phyloP scores from a whole-genome alignment of 2,888 invertebrate genomes.

The Rhingia rostrata region DNA sequence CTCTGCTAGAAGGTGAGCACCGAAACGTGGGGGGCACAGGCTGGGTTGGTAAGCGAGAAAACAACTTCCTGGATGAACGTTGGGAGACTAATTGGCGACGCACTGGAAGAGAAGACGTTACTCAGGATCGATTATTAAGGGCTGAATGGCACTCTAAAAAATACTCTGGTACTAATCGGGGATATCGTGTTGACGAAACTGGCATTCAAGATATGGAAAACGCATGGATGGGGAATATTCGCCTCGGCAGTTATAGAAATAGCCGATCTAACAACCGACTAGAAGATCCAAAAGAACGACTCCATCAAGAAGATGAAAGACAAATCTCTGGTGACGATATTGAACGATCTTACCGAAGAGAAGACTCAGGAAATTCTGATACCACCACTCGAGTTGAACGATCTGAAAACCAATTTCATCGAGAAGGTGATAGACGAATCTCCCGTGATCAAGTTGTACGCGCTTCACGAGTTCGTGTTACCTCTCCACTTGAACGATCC shows the following conservation, averaged over 20 bases:
- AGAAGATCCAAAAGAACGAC: not conserved
- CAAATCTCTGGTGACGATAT: not conserved
- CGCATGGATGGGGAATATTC: not conserved
- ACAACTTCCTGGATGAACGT: slow-evolving; percentile 27
- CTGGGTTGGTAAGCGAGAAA: not conserved
- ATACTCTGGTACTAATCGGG: not conserved
- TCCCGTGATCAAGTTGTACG: slow-evolving; percentile 14
- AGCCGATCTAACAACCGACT: not conserved
- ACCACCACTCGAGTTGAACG: not conserved
- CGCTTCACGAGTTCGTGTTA: not conserved
- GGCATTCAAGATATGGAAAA: slow-evolving; percentile 9
- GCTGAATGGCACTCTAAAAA: slow-evolving; percentile 66
- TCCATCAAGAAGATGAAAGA: not conserved
- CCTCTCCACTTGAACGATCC: not conserved
- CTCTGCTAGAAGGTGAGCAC: not conserved
- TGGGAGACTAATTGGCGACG: slow-evolving; percentile 68
- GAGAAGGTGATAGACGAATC: not conserved
- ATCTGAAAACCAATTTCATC: not conserved
- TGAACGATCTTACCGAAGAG: slow-evolving; percentile 12
- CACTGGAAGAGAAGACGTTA: slow-evolving; percentile 69
- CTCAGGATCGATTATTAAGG: slow-evolving; percentile 52
- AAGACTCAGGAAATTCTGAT: not conserved
- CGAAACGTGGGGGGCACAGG: not conserved
- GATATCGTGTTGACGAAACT: slow-evolving; percentile 30
- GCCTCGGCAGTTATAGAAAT: not conserved